Percentiles rank a stretch among this genome's conserved stretches.
phyloP scores from a whole-genome alignment of 2,888 invertebrate genomes.

The Cataglyphis altisquamis region DNA sequence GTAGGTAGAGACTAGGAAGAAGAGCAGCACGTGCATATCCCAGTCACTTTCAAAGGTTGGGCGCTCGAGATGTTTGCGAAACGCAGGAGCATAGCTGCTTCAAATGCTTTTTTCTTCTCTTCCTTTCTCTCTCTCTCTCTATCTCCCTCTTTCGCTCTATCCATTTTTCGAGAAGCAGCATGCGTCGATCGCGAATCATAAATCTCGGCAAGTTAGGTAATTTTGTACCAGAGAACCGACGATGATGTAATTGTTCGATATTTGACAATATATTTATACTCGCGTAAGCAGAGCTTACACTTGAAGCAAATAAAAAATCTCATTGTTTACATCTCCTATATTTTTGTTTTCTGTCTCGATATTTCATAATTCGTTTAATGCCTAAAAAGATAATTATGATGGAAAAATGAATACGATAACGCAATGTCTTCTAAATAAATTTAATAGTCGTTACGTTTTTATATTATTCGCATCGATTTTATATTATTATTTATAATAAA shows the following conservation, averaged over 20 bases:
- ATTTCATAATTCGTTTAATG: constrained; percentile 17
- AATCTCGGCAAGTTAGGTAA: constrained; percentile 72
- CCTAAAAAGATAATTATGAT: not conserved
- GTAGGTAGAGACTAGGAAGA: constrained; percentile 75
- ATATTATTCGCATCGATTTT: not conserved
- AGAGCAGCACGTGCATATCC: constrained; percentile 76
- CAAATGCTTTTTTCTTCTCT: constrained; percentile 26
- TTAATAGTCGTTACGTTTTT: not conserved
- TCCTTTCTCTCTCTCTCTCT: not conserved
- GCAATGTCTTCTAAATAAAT: constrained; percentile 2
- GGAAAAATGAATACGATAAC: not conserved
- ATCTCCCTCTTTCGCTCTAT: not conserved
- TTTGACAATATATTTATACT: constrained; percentile 59
- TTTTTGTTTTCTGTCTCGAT: constrained; percentile 8
- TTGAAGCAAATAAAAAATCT: constrained; percentile 9
- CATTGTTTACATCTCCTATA: constrained; percentile 17
- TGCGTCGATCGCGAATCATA: constrained; percentile 68
- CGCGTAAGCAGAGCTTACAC: constrained; percentile 20
- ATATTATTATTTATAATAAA: not conserved
- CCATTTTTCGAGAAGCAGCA: constrained; percentile 38
- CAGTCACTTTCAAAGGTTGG: constrained; percentile 78
- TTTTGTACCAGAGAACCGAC: constrained; percentile 65
- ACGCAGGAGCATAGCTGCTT: constrained; percentile 73
- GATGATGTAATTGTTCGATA: constrained; percentile 59
- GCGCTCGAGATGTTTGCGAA: constrained; percentile 77